Base-by-base conservation (phyloP, 2,113 vertebrate species). In the Callocephalon fimbriatum region DNA sequence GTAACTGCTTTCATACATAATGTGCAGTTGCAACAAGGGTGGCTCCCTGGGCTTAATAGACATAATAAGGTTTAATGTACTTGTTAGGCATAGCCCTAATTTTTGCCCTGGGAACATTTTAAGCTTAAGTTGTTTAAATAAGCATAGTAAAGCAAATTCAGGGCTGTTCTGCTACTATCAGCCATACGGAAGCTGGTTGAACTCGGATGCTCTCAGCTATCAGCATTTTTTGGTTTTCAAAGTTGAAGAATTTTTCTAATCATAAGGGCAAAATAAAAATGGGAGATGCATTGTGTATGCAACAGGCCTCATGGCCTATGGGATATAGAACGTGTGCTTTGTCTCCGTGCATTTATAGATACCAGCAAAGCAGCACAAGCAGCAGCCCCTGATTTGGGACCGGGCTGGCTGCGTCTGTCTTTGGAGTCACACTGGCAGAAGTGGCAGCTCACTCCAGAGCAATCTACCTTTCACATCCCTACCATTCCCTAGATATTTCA, bases 51-150 rank as follows among this genome's bases (percentile, higher is more conserved):
- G 95, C 78, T 85, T 90, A 82, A 85, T 12, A 88, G 85, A 22
- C 44, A 51, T 96, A 94, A 96, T 93, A 75, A 94, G 66, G 66
- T 42, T 79, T 95, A 93, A 92, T 90, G 79, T 18, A 72, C 62
- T 88, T 79, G 40, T 95, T 83, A 90, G 71, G 32, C 54, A 73
- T 53, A 83, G 67, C 67, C 45, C n/a, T 93, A n/a, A 88, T 92
- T 95, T 95, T 88, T 90, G 37, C 72, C 59, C 67, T 62, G 59
- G 71, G 48, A 92, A 82, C 45, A n/a, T 90, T 95, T 95, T 59
- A 86, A 73, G 62, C 56, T 78, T 74, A 42, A 59, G 27, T 87
- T 79, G 44, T 76, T 82, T 82, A 93, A 87, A 70, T 89, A 62
- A 67, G 61, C 12, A 22, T 7, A 65, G 35, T 75, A 61, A 82